Evolutionary conservation across 2,113 vertebrate genomes (phyloP).

Genomic region (Motacilla alba): DNA sequence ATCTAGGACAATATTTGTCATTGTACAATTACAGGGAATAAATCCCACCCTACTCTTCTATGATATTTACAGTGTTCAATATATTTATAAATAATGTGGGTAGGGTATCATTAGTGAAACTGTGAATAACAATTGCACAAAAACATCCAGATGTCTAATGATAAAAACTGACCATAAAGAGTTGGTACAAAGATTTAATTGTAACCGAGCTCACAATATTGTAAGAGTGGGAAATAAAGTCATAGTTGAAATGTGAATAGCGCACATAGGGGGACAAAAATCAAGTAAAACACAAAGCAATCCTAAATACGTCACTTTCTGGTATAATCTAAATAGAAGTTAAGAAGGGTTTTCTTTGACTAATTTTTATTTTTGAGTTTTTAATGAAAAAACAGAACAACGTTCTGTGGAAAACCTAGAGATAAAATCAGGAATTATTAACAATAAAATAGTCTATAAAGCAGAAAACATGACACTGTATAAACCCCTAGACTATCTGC

Average conservation of each 20-base stretch:
- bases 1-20: not conserved
- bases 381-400: not conserved
- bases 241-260: not conserved
- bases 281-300: not conserved
- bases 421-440: not conserved
- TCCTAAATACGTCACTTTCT: not conserved
- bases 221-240: not conserved
- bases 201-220: not conserved
- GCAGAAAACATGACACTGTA: not conserved
- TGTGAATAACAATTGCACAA: not conserved
- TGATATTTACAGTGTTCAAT: not conserved
- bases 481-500: not conserved
- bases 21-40: not conserved
- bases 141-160: not conserved
- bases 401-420: not conserved
- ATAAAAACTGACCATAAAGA: not conserved
- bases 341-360: not conserved
- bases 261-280: not conserved
- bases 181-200: not conserved
- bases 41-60: not conserved
- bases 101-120: not conserved
- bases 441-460: not conserved
- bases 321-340: not conserved
- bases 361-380: not conserved
- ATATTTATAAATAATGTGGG: not conserved